phyloP scores from a whole-genome alignment of 2,113 vertebrate genomes.

The Phalacrocorax brasilianus region DNA sequence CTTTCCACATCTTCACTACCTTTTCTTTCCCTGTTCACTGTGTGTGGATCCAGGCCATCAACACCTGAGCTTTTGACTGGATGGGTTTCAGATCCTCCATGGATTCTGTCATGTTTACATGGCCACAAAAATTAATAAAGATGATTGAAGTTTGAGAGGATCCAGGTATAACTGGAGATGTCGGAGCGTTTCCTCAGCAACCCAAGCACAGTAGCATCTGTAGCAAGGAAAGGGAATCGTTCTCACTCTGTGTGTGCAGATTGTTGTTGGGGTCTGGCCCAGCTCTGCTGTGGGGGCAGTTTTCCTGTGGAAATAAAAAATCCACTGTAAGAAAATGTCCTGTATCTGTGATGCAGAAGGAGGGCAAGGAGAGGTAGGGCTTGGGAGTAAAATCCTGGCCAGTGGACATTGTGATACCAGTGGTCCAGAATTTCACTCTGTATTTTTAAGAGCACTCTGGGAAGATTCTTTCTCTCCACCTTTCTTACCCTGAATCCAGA shows the following conservation, averaged over 20 bases:
- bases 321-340: background rate
- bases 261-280: background rate
- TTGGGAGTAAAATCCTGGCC: background rate
- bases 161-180: background rate
- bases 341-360: background rate
- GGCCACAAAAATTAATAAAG: background rate
- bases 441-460: background rate
- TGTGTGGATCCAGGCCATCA: conserved; percentile 24
- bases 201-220: background rate
- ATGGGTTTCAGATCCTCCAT: background rate
- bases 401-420: background rate
- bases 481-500: background rate
- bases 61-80: background rate
- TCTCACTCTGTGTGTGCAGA: background rate
- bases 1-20: conserved; percentile 6
- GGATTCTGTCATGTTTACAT: background rate
- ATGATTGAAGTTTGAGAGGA: background rate
- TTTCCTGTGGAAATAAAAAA: background rate
- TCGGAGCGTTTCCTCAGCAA: background rate
- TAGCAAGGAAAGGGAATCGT: background rate
- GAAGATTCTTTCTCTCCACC: background rate
- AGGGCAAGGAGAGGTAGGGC: background rate
- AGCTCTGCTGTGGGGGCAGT: background rate
- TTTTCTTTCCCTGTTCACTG: background rate
- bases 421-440: background rate